Percentiles rank a stretch among this genome's conserved stretches.
Conservation (phyloP, 2,113 vertebrate species). For the Zosterops pallidus region DNA sequence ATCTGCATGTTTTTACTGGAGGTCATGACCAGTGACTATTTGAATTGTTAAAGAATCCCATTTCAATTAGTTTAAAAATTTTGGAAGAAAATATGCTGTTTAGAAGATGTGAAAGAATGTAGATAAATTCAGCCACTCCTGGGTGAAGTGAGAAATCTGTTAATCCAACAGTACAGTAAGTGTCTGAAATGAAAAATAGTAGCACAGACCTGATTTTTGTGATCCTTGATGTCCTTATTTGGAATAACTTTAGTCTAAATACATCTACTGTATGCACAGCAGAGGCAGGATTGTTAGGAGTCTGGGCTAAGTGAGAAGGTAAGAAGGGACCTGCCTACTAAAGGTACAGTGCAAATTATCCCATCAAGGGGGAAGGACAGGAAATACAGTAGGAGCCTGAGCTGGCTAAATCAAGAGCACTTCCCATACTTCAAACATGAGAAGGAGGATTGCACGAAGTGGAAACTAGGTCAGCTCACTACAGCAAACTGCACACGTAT, state of each 20-base stretch:
- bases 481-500: background rate
- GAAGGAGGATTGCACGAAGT: background rate
- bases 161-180: background rate
- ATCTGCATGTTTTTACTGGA: background rate
- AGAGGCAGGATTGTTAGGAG: background rate
- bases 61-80: background rate
- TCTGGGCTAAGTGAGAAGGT: background rate
- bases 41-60: background rate
- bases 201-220: background rate
- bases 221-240: background rate
- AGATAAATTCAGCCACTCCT: background rate
- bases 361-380: background rate
- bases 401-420: background rate
- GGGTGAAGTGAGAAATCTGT: background rate
- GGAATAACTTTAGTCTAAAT: background rate
- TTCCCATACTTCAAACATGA: background rate
- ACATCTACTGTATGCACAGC: background rate
- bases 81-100: background rate
- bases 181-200: background rate
- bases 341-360: background rate
- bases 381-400: background rate
- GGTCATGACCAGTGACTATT: background rate
- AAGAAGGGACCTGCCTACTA: background rate
- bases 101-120: background rate
- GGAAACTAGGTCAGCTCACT: constrained; percentile 21